A percentile compares a stretch with the other conserved stretches of the same genome.
Evolutionary conservation across 2,888 invertebrate species (phyloP).

Genomic region (Melieria picta): DNA sequence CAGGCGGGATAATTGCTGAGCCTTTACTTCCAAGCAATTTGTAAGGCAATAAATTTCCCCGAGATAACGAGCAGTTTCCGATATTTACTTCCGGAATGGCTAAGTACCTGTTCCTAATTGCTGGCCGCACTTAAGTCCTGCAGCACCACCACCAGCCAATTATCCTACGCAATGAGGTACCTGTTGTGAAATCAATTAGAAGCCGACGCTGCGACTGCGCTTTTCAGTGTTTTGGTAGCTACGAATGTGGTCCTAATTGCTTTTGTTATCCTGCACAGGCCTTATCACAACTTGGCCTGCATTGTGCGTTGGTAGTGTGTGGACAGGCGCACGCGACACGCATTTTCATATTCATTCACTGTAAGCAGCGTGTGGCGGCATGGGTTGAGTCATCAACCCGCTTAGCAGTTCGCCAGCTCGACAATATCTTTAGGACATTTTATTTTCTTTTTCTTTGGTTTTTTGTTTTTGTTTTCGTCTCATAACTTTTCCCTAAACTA

Average conservation of each 20-base stretch:
- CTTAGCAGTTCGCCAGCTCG: too few species aligned
- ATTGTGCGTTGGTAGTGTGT: too few species aligned
- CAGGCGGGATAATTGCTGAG: conserved; percentile 20
- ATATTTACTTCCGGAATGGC: conserved; percentile 57
- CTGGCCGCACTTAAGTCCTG: too few species aligned
- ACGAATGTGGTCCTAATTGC: conserved; percentile 31
- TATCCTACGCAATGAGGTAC: conserved; percentile 40
- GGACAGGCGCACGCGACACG: too few species aligned
- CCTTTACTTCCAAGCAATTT: conserved; percentile 30
- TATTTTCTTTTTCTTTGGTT: too few species aligned
- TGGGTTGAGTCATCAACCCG: too few species aligned
- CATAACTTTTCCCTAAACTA: too few species aligned
- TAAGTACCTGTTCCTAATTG: conserved; percentile 20
- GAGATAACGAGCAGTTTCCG: conserved; percentile 63
- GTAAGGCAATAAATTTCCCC: conserved; percentile 41
- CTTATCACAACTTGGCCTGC: conserved; percentile 9
- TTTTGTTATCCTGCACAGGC: conserved; percentile 29
- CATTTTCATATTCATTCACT: too few species aligned
- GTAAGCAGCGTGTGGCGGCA: too few species aligned
- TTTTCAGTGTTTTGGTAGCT: conserved; percentile 34
- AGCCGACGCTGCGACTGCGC: conserved; percentile 28
- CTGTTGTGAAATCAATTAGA: conserved; percentile 64
- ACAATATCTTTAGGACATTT: too few species aligned
- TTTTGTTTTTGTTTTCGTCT: too few species aligned
- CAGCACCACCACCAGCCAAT: background rate